Evolutionary conservation across 2,113 vertebrate genomes (phyloP), one percentile per base, ranked within the genome.

Genomic region (Neolamprologus kungweensis): DNA sequence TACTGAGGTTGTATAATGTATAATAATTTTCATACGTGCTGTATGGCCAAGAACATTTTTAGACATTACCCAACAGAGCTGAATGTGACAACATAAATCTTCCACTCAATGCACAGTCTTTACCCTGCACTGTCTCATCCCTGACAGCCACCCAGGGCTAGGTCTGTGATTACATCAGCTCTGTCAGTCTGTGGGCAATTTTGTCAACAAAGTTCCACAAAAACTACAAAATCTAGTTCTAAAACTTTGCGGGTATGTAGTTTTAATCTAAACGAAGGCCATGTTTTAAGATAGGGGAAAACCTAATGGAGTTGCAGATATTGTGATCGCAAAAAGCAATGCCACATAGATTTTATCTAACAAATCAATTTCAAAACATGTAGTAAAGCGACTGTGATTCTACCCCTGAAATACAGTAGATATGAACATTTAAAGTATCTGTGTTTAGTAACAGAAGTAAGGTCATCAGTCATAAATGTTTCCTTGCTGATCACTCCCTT

Each of bases 111-210:
- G 11, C 3, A 68, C 19, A 21, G 1, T 40, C 63, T 68, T 21
- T 14, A 68, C 33, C 35, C 31, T 68, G 33, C 33, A 68, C 63
- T 21, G 11, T 14, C 35, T 68, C 7, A 40, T 1, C 1, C 63
- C n/a, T 71, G 63, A n/a, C 17, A 13, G 35, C 35, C 11, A 71
- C 35, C 63, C 3, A 23, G 7, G 4, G 12, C 35, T 40, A 42
- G n/a, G 63, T 40, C 63, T 75, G 68, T 73, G 68, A 73, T 73
- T 73, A 47, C 21, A 45, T 73, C 40, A 45, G 4, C 5, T 28
- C 68, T 73, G 9, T 73, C 68, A 17, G 68, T 73, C 40, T 73
- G 40, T 73, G 68, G 68, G 21, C 68, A 16, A 45, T 71, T 42
- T 26, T 45, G 68, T 45, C 40, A 45, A 73, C 40, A 28, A 16